phyloP scores from a whole-genome alignment of 2,113 vertebrate species.

The Corythoichthys haematopterus region DNA sequence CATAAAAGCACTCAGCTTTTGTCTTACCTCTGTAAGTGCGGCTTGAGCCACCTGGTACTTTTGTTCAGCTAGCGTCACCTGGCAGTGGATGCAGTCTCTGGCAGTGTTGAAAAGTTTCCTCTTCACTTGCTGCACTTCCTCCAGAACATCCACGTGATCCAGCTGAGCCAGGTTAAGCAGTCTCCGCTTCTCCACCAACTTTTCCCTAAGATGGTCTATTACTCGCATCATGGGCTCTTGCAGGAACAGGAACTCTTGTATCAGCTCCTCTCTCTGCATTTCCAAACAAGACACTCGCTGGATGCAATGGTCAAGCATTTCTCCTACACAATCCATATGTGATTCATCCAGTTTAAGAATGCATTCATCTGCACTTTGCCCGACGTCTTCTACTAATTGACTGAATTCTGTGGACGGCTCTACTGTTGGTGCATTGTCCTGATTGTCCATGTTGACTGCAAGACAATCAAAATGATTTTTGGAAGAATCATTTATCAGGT shows the following conservation, averaged over 20 bases:
- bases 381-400: conserved; percentile 4
- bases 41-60: conserved; percentile 80
- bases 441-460: conserved; percentile 31
- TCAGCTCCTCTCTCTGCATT: conserved; percentile 73
- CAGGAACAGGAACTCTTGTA: conserved; percentile 73
- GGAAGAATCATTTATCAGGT: conserved; percentile 8
- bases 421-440: conserved; percentile 7
- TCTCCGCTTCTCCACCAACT: conserved; percentile 68
- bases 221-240: conserved; percentile 78
- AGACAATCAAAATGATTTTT: neutral
- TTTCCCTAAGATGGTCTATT: conserved; percentile 73
- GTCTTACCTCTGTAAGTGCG: conserved; percentile 55
- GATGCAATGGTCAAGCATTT: conserved; percentile 68
- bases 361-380: neutral
- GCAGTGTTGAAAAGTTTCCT: conserved; percentile 80
- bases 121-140: conserved; percentile 79
- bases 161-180: conserved; percentile 76
- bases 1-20: neutral
- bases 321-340: conserved; percentile 36
- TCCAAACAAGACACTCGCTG: conserved; percentile 77
- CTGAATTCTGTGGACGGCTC: conserved; percentile 8
- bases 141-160: conserved; percentile 72
- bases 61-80: conserved; percentile 77
- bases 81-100: conserved; percentile 82
- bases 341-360: neutral